A percentile compares a stretch with the other conserved stretches of the same genome.
Conservation (phyloP, 2,113 vertebrate species). For the Desmodus rotundus region DNA sequence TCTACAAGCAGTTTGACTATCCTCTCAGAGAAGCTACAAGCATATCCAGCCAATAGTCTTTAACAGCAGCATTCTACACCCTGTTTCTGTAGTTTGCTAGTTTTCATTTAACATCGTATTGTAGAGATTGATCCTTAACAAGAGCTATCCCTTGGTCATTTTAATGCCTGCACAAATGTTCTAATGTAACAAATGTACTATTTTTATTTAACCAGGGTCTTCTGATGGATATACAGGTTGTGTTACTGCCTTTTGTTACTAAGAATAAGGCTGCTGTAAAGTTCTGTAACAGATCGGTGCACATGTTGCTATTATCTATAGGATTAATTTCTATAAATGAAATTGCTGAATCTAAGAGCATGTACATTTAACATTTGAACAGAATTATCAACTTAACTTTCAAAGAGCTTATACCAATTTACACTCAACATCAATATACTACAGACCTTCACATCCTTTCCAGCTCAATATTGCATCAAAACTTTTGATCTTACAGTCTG, state of each 20-base stretch:
- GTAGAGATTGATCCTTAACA: neutral
- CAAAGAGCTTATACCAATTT: neutral
- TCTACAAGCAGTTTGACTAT: neutral
- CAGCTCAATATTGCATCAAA: neutral
- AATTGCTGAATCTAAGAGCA: neutral
- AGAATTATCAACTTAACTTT: neutral
- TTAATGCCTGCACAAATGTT: neutral
- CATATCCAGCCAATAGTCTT: neutral
- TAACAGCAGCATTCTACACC: neutral
- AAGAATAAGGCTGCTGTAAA: neutral
- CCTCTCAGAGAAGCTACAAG: neutral
- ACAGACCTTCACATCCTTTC: neutral
- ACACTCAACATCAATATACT: neutral
- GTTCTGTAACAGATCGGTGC: neutral
- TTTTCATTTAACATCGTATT: neutral
- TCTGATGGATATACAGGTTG: neutral
- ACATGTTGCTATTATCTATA: neutral
- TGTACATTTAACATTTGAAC: neutral
- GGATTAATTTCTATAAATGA: neutral
- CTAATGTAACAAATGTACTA: neutral
- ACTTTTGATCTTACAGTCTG: neutral
- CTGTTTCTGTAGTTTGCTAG: neutral
- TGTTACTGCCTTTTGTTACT: neutral
- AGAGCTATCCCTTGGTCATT: neutral
- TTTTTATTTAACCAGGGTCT: neutral